phyloP scores from a whole-genome alignment of 2,797 vertebrate genomes.

The Dendrocincla fuliginosa region DNA sequence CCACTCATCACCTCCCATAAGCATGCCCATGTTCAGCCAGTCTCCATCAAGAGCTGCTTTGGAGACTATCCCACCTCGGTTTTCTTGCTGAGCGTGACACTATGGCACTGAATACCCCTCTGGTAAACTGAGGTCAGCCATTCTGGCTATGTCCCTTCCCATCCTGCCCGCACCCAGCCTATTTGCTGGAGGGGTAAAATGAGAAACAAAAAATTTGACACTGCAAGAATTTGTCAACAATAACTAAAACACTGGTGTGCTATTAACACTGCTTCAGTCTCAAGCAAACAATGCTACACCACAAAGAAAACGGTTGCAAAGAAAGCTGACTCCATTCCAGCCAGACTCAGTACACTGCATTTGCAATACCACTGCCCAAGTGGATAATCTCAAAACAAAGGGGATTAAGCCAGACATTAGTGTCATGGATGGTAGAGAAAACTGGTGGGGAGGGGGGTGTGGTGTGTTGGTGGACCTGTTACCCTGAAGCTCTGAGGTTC shows the following conservation, averaged over 20 bases:
- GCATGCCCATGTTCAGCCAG: neutral
- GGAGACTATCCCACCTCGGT: neutral
- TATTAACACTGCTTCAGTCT: neutral
- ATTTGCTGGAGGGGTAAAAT: neutral
- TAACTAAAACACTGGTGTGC: accelerated
- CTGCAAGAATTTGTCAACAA: neutral
- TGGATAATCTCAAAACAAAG: neutral
- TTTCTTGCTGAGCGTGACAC: neutral
- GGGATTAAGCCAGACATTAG: neutral
- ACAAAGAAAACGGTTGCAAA: neutral
- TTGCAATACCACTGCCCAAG: neutral
- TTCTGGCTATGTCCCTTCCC: neutral
- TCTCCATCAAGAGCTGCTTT: neutral
- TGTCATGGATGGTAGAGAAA: neutral
- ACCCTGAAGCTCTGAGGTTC: neutral
- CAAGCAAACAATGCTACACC: neutral
- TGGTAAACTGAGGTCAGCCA: neutral
- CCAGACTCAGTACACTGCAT: neutral
- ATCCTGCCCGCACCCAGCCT: neutral
- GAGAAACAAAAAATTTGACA: neutral
- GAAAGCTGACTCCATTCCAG: neutral
- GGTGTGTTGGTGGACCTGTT: neutral
- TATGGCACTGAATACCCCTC: neutral
- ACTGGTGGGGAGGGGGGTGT: neutral
- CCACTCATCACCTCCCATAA: neutral